Evolutionary conservation across 1,140 invertebrate genomes (phyloP), one percentile per base, ranked within the genome.

Genomic region (Solenopsis invicta): DNA sequence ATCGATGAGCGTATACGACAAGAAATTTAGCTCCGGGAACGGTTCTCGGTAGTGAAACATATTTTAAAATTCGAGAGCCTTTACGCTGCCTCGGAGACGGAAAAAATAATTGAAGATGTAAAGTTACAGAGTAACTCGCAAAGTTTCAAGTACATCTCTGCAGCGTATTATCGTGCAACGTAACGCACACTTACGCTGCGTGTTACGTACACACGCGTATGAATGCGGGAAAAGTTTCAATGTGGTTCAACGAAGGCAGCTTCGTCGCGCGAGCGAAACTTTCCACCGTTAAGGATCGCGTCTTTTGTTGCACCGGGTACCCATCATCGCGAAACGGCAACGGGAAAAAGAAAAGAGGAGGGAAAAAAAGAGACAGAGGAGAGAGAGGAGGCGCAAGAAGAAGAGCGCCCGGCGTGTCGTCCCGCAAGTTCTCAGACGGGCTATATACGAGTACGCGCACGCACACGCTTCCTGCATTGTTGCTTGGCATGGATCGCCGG

Each of bases 391-490:
- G n/a, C 50, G 16, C 5, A 16, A 86, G 52, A 66, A 76, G 52
- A 87, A 59, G 29, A 29, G 69, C 76, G 66, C 67, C 74, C 74
- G 48, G 52, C 37, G 41, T 24, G n/a, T 48, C 54, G 80, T 24
- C 52, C 67, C 24, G 67, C 56, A 75, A 84, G 72, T 84, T 84
- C 80, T 84, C 80, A 84, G 80, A 75, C 80, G 62, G 69, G 54
- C n/a, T 74, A 66, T 74, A 66, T 4, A n/a, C 64, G 50, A 81
- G 67, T 81, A 77, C 88, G 71, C 86, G 76, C 88, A 87, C 89
- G 89, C 88, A 90, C 86, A 85, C 37, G 88, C 62, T 90, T 90
- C 89, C 81, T 86, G 89, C 89, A 88, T 90, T 86, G 89, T 90
- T 86, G 82, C 86, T 88, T 88, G 75, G 86, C 87, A 90, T 88